A percentile compares a stretch with the other conserved stretches of the same genome.
These are phyloP conservation scores for Sminthurinus signatus DNA, from an alignment of 1,140 invertebrate genomes.

Conservation along the genomic window DNA sequence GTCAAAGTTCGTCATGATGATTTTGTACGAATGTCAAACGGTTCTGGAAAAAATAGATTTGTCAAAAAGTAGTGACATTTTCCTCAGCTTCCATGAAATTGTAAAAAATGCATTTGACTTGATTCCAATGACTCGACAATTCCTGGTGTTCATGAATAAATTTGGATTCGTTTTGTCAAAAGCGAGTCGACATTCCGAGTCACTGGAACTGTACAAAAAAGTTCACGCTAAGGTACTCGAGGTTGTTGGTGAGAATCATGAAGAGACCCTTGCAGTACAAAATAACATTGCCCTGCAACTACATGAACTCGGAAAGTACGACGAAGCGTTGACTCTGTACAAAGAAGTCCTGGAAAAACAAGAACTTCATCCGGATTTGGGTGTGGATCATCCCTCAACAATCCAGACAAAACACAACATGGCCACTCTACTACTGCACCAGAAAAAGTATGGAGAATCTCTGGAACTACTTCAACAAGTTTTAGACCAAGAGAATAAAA, in stretches of 20 bases:
- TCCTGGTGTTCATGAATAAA: too few relatives aligned
- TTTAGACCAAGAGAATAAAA: neutral
- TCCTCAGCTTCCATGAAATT: too few relatives aligned
- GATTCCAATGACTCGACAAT: too few relatives aligned
- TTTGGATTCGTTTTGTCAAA: too few relatives aligned
- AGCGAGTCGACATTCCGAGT: slow-evolving; percentile 36
- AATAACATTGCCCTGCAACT: neutral
- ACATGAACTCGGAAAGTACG: neutral
- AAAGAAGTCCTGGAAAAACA: neutral
- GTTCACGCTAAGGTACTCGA: slow-evolving; percentile 33
- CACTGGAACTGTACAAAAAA: slow-evolving; percentile 35
- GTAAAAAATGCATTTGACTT: too few relatives aligned
- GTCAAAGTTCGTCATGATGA: too few relatives aligned
- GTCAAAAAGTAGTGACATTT: too few relatives aligned
- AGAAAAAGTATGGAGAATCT: neutral
- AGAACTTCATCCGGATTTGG: neutral
- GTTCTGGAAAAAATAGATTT: too few relatives aligned
- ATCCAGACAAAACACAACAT: neutral
- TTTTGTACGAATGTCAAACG: too few relatives aligned
- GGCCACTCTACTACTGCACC: neutral
- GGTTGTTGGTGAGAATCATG: slow-evolving; percentile 38
- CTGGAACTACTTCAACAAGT: neutral
- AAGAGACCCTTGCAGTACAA: slow-evolving; percentile 36
- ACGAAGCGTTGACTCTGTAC: neutral
- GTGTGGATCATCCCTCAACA: neutral